Percentiles rank a stretch among this genome's conserved stretches.
These are phyloP conservation scores for Cyclura pinguis DNA, from an alignment of 2,797 vertebrate species.

Conservation along the genomic window DNA sequence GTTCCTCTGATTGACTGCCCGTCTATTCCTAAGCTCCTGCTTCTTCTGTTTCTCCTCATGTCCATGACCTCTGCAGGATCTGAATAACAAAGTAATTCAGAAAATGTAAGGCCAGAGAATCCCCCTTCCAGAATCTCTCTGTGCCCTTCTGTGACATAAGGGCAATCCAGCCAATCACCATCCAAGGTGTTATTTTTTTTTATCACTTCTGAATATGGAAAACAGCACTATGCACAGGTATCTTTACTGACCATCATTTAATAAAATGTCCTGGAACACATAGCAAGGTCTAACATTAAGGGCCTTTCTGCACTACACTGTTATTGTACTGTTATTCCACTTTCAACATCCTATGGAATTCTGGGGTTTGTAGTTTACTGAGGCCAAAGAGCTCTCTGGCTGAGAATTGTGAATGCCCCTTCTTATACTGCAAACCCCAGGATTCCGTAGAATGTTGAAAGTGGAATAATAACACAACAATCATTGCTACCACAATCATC, in stretches of 20 bases:
- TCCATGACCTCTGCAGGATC: background rate
- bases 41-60: background rate
- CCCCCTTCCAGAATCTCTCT: no score
- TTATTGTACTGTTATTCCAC: no score
- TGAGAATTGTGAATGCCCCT: no score
- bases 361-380: no score
- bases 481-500: background rate
- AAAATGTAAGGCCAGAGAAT: background rate
- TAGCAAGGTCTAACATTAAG: background rate
- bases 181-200: background rate
- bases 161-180: background rate
- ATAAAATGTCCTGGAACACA: background rate
- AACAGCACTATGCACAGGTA: no score
- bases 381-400: no score
- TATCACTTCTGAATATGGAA: no score
- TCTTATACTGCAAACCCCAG: no score
- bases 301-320: no score
- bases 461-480: no score
- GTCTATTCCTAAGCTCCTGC: background rate
- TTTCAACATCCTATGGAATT: no score
- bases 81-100: background rate
- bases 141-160: background rate
- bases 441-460: no score
- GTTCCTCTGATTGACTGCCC: background rate
- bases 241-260: background rate